phyloP scores from a whole-genome alignment of 2,797 vertebrate species.

The Dendrocincla tyrannina region DNA sequence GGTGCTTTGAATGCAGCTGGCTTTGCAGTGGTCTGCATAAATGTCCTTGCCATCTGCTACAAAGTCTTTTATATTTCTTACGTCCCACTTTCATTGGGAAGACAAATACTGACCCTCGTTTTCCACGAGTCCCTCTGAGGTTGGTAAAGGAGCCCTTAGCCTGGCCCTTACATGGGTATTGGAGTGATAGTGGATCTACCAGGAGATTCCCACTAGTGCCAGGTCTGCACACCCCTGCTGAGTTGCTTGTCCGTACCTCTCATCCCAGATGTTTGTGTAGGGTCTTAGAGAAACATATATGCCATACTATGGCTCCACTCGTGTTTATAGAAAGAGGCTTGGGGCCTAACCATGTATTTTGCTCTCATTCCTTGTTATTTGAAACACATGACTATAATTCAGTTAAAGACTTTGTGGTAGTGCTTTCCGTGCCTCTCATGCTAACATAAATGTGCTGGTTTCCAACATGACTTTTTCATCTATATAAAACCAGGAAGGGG shows the following conservation, averaged over 20 bases:
- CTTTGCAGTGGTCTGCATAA: neutral
- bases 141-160: neutral
- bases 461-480: neutral
- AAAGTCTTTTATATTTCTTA: neutral
- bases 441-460: neutral
- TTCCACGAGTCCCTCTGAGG: rapidly evolving
- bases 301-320: neutral
- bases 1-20: neutral
- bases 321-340: neutral
- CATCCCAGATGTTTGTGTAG: rapidly evolving
- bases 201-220: neutral
- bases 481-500: neutral
- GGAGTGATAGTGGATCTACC: rapidly evolving
- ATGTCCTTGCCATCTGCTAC: neutral
- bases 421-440: neutral
- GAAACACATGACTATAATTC: conserved; percentile 1
- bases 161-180: rapidly evolving
- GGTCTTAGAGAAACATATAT: neutral
- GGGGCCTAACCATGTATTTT: neutral
- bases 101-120: neutral
- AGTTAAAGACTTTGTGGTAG: neutral
- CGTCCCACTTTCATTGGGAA: rapidly evolving
- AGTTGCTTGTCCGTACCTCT: rapidly evolving
- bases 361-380: neutral
- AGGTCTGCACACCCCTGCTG: rapidly evolving